phyloP scores from a whole-genome alignment of 2,888 invertebrate genomes.

The Lasius fuliginosus region DNA sequence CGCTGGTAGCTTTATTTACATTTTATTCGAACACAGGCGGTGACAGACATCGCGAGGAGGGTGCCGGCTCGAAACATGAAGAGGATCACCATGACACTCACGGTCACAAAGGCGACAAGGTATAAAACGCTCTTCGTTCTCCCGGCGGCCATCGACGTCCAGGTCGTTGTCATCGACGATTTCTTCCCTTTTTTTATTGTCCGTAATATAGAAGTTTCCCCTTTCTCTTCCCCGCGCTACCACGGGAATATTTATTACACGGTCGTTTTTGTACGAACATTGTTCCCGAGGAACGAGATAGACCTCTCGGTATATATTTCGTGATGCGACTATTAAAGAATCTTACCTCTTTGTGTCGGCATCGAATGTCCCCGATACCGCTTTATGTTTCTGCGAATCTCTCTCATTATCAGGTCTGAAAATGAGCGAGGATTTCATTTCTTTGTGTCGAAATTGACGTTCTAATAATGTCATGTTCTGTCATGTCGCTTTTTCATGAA shows the following conservation, averaged over 20 bases:
- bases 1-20: constrained; percentile 54
- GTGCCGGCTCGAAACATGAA: constrained; percentile 72
- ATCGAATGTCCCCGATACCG: neutral
- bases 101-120: constrained; percentile 78
- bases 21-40: constrained; percentile 62
- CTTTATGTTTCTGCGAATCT: constrained; percentile 21
- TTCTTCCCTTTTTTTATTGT: constrained; percentile 65
- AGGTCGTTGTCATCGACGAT: constrained; percentile 54
- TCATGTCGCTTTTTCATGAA: constrained; percentile 2
- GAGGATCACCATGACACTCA: constrained; percentile 73
- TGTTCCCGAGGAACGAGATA: constrained; percentile 54
- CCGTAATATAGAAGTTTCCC: constrained; percentile 62
- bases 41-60: constrained; percentile 74
- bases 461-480: constrained; percentile 13
- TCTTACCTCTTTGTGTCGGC: constrained; percentile 1
- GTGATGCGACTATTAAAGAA: constrained; percentile 4
- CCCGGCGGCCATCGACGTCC: constrained; percentile 4
- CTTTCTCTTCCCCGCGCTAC: neutral
- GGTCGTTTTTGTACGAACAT: constrained; percentile 64
- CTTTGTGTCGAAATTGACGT: neutral
- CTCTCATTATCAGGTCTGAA: neutral
- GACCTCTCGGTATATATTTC: neutral
- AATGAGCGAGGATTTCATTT: neutral
- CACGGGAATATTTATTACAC: constrained; percentile 68
- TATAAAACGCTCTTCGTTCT: constrained; percentile 57